phyloP scores from a whole-genome alignment of 1,140 invertebrate genomes.

The Leptinotarsa defecta region DNA sequence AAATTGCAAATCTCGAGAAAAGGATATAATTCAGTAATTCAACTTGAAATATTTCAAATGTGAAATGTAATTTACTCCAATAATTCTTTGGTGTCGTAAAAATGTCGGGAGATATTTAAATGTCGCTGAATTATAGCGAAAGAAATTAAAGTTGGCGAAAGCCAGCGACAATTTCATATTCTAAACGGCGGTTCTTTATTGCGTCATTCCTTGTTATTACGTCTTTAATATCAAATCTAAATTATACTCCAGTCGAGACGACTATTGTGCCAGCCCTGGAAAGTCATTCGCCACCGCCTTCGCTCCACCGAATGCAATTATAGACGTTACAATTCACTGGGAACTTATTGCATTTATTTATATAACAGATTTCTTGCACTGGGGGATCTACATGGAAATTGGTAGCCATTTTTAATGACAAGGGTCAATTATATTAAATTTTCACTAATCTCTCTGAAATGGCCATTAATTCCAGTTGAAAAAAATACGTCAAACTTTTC shows the following conservation, averaged over 20 bases:
- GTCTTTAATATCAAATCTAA: constrained; percentile 53
- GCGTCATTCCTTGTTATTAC: constrained; percentile 51
- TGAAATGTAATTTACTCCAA: constrained; percentile 52
- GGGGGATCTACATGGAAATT: background rate
- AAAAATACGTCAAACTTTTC: too few relatives aligned
- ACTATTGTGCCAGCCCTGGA: constrained; percentile 11
- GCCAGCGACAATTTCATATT: constrained; percentile 52
- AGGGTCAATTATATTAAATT: background rate
- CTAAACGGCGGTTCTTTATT: constrained; percentile 49
- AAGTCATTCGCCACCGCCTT: constrained; percentile 2
- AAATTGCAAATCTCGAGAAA: constrained; percentile 39
- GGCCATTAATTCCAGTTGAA: too few relatives aligned
- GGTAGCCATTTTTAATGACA: background rate
- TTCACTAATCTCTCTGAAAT: background rate
- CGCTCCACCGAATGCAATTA: constrained; percentile 2
- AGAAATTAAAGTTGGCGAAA: constrained; percentile 52
- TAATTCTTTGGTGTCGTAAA: constrained; percentile 52
- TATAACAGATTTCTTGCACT: background rate
- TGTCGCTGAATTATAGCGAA: constrained; percentile 52
- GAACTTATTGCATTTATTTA: background rate
- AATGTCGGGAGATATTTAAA: constrained; percentile 54
- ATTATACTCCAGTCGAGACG: constrained; percentile 34
- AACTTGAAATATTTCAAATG: constrained; percentile 53
- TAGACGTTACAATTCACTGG: constrained; percentile 11
- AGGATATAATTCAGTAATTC: constrained; percentile 49